Evolutionary conservation across 2,113 vertebrate species (phyloP).

Genomic region (Capra hircus): DNA sequence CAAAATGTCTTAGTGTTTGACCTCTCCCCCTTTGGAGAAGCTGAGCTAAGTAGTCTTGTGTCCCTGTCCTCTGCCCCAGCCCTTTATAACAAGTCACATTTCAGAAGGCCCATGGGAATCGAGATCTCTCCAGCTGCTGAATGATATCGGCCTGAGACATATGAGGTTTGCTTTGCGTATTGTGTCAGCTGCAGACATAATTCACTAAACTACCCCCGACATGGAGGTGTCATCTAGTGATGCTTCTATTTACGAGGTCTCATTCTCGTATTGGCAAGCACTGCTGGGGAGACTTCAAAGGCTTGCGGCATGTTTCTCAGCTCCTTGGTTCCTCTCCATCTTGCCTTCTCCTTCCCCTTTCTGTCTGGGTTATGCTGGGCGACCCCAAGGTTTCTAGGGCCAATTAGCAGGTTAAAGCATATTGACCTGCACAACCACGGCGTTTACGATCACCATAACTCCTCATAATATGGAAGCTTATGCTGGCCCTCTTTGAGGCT

Average conservation of each 20-base stretch:
- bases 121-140: slow-evolving; percentile 56
- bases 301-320: neutral
- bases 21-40: neutral
- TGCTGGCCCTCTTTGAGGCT: slow-evolving; percentile 49
- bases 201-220: slow-evolving; percentile 65
- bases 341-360: neutral
- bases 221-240: slow-evolving; percentile 59
- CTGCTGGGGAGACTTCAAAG: slow-evolving; percentile 19
- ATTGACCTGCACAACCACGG: slow-evolving; percentile 27
- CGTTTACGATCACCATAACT: slow-evolving; percentile 66
- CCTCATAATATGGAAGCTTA: slow-evolving; percentile 62
- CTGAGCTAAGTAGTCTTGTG: neutral
- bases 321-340: neutral
- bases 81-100: neutral
- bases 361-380: neutral
- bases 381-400: slow-evolving; percentile 61
- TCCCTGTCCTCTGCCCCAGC: neutral
- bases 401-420: slow-evolving; percentile 58
- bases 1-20: neutral
- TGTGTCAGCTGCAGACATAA: slow-evolving; percentile 67
- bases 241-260: slow-evolving; percentile 49
- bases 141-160: slow-evolving; percentile 66
- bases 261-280: slow-evolving; percentile 41
- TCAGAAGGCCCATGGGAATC: neutral
- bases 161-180: slow-evolving; percentile 58